Base-by-base conservation (phyloP, 2,888 invertebrate genomes). In the Altica lythri region DNA sequence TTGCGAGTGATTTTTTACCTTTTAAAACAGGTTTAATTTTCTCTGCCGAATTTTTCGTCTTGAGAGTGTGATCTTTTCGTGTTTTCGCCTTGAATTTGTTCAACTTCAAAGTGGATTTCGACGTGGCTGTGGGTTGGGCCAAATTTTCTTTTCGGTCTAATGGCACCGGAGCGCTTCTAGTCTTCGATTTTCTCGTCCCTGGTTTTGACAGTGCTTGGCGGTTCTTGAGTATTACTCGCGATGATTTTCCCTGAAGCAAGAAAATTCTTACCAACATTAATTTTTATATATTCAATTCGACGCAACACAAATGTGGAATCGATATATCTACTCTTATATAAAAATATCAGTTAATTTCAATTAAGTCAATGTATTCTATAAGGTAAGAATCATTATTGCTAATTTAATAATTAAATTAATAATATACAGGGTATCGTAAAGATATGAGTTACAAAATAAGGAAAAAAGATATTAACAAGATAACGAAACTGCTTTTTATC, bases 111-210 rank as follows among this genome's bases (percentile, higher is more conserved):
- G 55, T 49, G 10, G 66, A 60, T 54, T 65, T 69, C 9, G 64
- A 73, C 49, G 70, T 69, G 48, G n/a, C n/a, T n/a, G 69, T 65
- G 2, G 74, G 71, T 57, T 73, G 72, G 10, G 59, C 64, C 18
- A 74, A 50, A 47, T 75, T 75, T 57, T 75, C 75, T 62, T 75
- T 75, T 2, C 75, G 66, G 32, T 74, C 74, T n/a, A 70, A 60
- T 1, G 71, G 70, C 30, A 68, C 64, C 6, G 65, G 55, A 37
- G 63, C 62, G 44, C 61, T 58, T 32, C 62, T 40, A 14, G 48
- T 27, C 40, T 56, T 61, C 14, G 52, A 22, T 58, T 68, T 67
- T 61, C 66, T 60, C 16, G 48, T 18, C 2, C 52, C 52, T 2
- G 60, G 50, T 59, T 69, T 67, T 22, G 62, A 60, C 35, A 67